Percentiles rank a stretch among this genome's conserved stretches.
These are phyloP conservation scores for Sclerurus mexicanus DNA, from an alignment of 2,113 vertebrate species.

Conservation along the genomic window DNA sequence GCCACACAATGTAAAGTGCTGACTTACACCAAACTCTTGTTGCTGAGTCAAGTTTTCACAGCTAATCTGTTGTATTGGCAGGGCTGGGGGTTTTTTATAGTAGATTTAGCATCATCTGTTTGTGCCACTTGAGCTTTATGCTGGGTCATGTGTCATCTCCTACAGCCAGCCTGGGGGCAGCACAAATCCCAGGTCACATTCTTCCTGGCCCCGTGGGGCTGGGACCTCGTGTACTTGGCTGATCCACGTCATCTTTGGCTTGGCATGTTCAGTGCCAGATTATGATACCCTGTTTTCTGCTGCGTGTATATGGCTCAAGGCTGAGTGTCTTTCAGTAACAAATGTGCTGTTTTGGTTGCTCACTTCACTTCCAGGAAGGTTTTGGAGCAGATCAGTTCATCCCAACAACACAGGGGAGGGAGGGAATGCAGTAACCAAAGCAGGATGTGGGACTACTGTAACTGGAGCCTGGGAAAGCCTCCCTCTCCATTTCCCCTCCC, in stretches of 20 bases:
- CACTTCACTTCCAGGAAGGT: not conserved
- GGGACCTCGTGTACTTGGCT: not conserved
- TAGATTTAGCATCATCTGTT: not conserved
- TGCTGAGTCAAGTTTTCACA: not conserved
- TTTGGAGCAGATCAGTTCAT: not conserved
- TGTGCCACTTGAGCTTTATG: not conserved
- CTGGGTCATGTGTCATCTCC: not conserved
- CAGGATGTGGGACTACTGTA: not conserved
- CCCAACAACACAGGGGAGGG: not conserved
- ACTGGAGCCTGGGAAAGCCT: not conserved
- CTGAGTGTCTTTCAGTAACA: not conserved
- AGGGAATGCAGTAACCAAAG: not conserved
- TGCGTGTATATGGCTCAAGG: not conserved
- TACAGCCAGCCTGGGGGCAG: not conserved
- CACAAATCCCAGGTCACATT: not conserved
- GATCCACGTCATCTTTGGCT: not conserved
- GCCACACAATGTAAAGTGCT: not conserved
- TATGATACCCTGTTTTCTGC: not conserved
- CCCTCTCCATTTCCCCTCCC: not conserved
- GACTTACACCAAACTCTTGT: not conserved
- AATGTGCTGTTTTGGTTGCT: not conserved
- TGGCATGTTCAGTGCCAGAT: rapidly evolving
- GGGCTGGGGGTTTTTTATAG: not conserved
- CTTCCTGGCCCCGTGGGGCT: not conserved
- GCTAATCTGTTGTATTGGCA: not conserved